Percentiles rank a stretch among this genome's conserved stretches.
phyloP scores from a whole-genome alignment of 2,888 invertebrate species.

The Oscheius sp. region DNA sequence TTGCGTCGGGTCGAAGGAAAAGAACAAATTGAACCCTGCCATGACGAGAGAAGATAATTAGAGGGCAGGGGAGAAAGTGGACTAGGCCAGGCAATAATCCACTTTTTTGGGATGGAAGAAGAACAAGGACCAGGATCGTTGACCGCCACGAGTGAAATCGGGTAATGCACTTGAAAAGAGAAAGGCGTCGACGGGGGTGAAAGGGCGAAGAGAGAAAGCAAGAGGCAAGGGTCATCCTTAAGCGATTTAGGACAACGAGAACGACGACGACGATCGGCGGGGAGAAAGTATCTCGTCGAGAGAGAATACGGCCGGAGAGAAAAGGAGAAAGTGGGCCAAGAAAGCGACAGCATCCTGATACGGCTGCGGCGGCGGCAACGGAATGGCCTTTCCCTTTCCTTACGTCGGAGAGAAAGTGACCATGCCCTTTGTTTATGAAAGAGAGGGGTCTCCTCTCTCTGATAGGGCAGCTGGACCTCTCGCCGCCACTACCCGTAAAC shows the following conservation, averaged over 20 bases:
- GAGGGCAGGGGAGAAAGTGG: neutral
- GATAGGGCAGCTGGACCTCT: constrained; percentile 21
- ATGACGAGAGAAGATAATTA: neutral
- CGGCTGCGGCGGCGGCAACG: neutral
- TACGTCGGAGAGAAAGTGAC: neutral
- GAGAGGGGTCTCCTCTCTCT: constrained; percentile 4
- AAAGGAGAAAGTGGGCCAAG: constrained; percentile 36
- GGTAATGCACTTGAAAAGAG: constrained; percentile 6
- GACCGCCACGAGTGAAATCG: neutral
- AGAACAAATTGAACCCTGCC: neutral
- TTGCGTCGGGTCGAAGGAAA: neutral
- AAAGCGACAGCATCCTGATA: constrained; percentile 34
- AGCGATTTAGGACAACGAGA: constrained; percentile 29
- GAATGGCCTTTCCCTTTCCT: constrained; percentile 19
- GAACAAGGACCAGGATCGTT: no score
- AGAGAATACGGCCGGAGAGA: constrained; percentile 1
- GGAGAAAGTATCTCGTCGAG: constrained; percentile 23
- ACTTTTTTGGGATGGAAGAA: no score
- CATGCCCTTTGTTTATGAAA: neutral
- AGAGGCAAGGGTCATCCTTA: constrained; percentile 16
- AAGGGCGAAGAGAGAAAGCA: no score
- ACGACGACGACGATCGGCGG: constrained; percentile 15
- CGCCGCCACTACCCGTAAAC: constrained; percentile 29
- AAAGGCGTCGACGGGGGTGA: neutral
- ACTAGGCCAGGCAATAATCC: no score